These are phyloP conservation scores for Epinotia nisella DNA, from an alignment of 2,888 invertebrate genomes.

Conservation along the genomic window DNA sequence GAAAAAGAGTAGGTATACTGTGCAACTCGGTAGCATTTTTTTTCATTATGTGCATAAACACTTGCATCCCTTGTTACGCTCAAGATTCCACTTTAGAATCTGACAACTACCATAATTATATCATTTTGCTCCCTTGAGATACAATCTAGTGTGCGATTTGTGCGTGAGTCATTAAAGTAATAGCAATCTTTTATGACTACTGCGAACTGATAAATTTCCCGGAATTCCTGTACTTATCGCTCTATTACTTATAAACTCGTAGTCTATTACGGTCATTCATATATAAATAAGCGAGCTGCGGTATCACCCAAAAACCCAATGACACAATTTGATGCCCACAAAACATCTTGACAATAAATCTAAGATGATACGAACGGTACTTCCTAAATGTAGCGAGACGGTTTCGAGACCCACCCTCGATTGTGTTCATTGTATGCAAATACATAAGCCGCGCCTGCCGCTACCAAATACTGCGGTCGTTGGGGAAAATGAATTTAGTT, in stretches of 20 bases:
- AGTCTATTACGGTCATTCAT: background rate
- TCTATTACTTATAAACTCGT: too few relatives aligned
- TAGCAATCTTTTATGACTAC: background rate
- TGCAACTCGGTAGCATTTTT: too few relatives aligned
- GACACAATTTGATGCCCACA: constrained; percentile 49
- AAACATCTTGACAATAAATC: constrained; percentile 57
- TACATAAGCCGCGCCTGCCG: constrained; percentile 64
- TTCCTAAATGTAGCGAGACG: constrained; percentile 74
- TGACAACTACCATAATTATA: too few relatives aligned
- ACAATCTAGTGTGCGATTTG: too few relatives aligned
- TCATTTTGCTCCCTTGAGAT: too few relatives aligned
- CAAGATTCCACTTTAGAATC: too few relatives aligned
- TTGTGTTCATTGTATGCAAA: constrained; percentile 79
- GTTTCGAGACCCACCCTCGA: constrained; percentile 71
- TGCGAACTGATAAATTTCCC: background rate
- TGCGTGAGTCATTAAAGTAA: background rate
- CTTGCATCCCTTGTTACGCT: too few relatives aligned
- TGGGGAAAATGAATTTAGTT: constrained; percentile 16
- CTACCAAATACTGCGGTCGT: constrained; percentile 64
- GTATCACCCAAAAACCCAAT: constrained; percentile 46
- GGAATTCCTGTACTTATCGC: background rate
- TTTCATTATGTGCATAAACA: too few relatives aligned
- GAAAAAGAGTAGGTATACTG: too few relatives aligned
- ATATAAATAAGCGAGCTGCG: background rate
- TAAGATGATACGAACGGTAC: constrained; percentile 71